Conservation (phyloP, 2,888 invertebrate species). For the Bugula neritina region DNA sequence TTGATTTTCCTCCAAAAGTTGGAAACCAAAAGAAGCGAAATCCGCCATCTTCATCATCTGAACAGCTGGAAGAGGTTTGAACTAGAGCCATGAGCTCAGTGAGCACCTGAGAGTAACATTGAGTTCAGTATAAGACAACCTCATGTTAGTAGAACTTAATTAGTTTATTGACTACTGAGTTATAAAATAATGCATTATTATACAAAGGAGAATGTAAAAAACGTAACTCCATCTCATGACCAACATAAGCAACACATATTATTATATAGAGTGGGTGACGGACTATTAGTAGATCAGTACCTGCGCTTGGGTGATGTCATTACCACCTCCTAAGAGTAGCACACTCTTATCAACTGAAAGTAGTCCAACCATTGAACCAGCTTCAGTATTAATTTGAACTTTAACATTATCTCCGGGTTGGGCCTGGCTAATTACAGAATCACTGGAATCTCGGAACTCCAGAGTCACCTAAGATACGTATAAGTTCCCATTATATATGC, state of each 20-base stretch:
- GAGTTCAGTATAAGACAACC: too few species aligned
- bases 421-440: conserved; percentile 55
- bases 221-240: too few species aligned
- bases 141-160: too few species aligned
- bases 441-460: conserved; percentile 46
- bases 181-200: too few species aligned
- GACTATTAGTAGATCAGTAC: too few species aligned
- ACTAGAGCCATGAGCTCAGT: conserved; percentile 14
- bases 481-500: too few species aligned
- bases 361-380: conserved; percentile 78
- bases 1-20: conserved; percentile 10
- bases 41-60: not conserved
- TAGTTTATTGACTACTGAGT: too few species aligned
- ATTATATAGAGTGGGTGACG: too few species aligned
- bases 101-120: not conserved
- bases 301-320: conserved; percentile 61
- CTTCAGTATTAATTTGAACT: conserved; percentile 70
- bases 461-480: conserved; percentile 58
- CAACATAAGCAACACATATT: too few species aligned
- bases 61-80: not conserved
- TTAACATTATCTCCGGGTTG: conserved; percentile 73
- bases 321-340: conserved; percentile 66
- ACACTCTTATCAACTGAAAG: conserved; percentile 83
- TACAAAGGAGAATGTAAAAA: too few species aligned
- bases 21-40: conserved; percentile 9